Evolutionary conservation across 2,888 invertebrate species (phyloP).

Genomic region (Arrhopalites spinosus): DNA sequence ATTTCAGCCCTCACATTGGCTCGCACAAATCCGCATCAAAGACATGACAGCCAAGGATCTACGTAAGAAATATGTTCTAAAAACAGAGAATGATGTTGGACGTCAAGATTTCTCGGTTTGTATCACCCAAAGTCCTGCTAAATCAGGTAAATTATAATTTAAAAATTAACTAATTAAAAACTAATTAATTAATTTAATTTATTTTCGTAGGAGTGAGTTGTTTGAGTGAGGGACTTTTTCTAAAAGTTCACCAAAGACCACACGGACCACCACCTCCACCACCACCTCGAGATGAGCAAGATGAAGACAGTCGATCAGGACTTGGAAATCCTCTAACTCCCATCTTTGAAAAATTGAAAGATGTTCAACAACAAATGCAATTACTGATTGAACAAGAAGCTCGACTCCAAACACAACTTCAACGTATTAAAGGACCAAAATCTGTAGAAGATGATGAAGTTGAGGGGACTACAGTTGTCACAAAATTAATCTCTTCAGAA

Average conservation of each 20-base stretch:
- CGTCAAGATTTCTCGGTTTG: slow-evolving; percentile 47
- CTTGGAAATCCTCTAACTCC: background rate
- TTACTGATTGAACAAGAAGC: slow-evolving; percentile 24
- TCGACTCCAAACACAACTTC: slow-evolving; percentile 8
- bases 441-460: background rate
- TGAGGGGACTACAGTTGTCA: background rate
- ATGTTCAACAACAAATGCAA: slow-evolving; percentile 29
- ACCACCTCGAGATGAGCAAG: background rate
- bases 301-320: background rate
- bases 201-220: slow-evolving; percentile 12
- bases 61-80: slow-evolving; percentile 44
- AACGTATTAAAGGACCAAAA: slow-evolving; percentile 14
- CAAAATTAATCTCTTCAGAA: background rate
- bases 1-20: slow-evolving; percentile 40
- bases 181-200: background rate
- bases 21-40: slow-evolving; percentile 42
- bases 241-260: slow-evolving; percentile 1
- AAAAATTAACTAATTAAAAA: background rate
- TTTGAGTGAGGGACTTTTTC: slow-evolving; percentile 22
- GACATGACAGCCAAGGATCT: slow-evolving; percentile 46
- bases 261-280: background rate
- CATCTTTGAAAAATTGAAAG: slow-evolving; percentile 10
- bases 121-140: slow-evolving; percentile 41
- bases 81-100: slow-evolving; percentile 45
- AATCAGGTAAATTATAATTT: slow-evolving; percentile 15